Conservation (phyloP, 2,113 vertebrate species). For the pig (Sus scrofa) region T2T-Sscrofa CM000818.6:94896001-94896500, state of each 20-base stretch:
- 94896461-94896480: not conserved
- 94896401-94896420: not conserved
- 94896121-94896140: not conserved
- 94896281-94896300: not conserved
- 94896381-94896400: not conserved
- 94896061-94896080: not conserved
- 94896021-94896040: not conserved
- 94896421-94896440: not conserved
- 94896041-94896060: not conserved
- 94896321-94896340: too few species aligned
- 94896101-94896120: not conserved
- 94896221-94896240: not conserved
- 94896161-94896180: not conserved
- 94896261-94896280: not conserved
- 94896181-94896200: not conserved
- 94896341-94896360: not conserved
- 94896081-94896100: not conserved
- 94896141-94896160: not conserved
- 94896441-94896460: conserved; percentile 12
- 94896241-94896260: not conserved
- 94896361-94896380: not conserved
- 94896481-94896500: not conserved
- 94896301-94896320: not conserved
- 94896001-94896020: not conserved
- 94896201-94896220: not conserved